These are phyloP conservation scores for Eristalinus aeneus DNA, from an alignment of 2,888 invertebrate genomes.

Conservation along the genomic window DNA sequence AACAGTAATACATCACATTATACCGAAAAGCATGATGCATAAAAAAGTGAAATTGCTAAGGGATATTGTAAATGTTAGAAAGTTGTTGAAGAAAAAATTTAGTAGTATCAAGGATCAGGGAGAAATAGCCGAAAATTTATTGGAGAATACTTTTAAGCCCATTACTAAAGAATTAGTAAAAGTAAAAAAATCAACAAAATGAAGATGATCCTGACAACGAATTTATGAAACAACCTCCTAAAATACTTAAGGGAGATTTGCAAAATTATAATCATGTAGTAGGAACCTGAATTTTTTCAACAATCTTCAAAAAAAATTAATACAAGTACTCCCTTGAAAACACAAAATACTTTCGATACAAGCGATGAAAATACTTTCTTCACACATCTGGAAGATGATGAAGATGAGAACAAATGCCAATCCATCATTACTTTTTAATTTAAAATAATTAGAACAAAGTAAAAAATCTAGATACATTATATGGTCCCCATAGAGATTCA, in stretches of 20 bases:
- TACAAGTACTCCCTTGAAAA: neutral
- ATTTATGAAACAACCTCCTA: neutral
- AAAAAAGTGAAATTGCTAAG: neutral
- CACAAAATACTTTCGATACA: neutral
- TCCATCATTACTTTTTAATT: neutral
- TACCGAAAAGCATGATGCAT: too few relatives aligned
- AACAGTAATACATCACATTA: too few relatives aligned
- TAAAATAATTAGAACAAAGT: neutral
- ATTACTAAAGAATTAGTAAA: slow-evolving; percentile 19
- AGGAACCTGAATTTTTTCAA: neutral
- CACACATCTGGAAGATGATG: neutral
- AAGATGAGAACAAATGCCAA: neutral
- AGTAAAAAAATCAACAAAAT: neutral
- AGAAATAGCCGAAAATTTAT: neutral
- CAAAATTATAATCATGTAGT: too few relatives aligned
- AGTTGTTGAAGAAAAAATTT: neutral
- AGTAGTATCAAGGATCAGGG: neutral
- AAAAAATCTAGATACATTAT: slow-evolving; percentile 9
- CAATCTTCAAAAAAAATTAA: neutral
- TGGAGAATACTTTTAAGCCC: slow-evolving; percentile 23
- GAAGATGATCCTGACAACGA: neutral
- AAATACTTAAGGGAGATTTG: too few relatives aligned
- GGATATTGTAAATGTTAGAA: neutral
- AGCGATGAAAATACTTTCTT: neutral
- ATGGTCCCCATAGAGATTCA: slow-evolving; percentile 7